Conservation (phyloP, 1,140 invertebrate genomes). For the Drosophila azteca region DNA sequence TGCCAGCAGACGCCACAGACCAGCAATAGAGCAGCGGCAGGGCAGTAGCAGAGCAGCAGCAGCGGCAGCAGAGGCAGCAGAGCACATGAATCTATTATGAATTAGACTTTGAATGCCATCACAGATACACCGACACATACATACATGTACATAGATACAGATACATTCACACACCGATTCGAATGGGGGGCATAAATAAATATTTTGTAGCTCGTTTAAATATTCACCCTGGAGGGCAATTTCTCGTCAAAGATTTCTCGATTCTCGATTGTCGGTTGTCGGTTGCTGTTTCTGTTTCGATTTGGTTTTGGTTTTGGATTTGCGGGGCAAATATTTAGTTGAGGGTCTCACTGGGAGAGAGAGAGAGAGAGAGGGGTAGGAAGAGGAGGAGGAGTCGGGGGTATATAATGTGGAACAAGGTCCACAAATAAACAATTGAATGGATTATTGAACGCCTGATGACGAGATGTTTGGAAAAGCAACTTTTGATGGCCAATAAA, state of each 20-base stretch:
- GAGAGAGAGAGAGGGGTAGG: constrained; percentile 22
- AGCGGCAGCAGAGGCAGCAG: constrained; percentile 12
- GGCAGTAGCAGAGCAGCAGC: constrained; percentile 12
- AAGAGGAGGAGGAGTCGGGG: constrained; percentile 25
- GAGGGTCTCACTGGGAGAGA: constrained; percentile 9
- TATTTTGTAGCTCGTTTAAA: constrained; percentile 68
- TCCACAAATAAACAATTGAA: constrained; percentile 51
- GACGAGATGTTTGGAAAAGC: too few species aligned
- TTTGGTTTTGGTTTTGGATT: constrained; percentile 53
- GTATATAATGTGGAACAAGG: constrained; percentile 51
- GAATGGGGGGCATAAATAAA: constrained; percentile 75
- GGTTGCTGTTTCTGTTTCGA: constrained; percentile 4
- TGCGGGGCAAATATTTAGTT: constrained; percentile 36
- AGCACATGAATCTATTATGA: constrained; percentile 78
- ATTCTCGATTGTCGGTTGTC: constrained; percentile 7
- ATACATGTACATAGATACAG: constrained; percentile 10
- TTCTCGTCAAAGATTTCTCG: constrained; percentile 59
- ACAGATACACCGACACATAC: constrained; percentile 21
- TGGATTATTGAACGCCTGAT: constrained; percentile 29
- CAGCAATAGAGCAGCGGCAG: not conserved
- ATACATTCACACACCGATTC: constrained; percentile 18
- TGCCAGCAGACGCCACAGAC: constrained; percentile 18
- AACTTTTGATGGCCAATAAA: constrained; percentile 22
- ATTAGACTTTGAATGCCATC: constrained; percentile 77
- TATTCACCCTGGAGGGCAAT: constrained; percentile 69